These are phyloP conservation scores for Polyergus mexicanus DNA, from an alignment of 1,140 invertebrate genomes.

Conservation along the genomic window DNA sequence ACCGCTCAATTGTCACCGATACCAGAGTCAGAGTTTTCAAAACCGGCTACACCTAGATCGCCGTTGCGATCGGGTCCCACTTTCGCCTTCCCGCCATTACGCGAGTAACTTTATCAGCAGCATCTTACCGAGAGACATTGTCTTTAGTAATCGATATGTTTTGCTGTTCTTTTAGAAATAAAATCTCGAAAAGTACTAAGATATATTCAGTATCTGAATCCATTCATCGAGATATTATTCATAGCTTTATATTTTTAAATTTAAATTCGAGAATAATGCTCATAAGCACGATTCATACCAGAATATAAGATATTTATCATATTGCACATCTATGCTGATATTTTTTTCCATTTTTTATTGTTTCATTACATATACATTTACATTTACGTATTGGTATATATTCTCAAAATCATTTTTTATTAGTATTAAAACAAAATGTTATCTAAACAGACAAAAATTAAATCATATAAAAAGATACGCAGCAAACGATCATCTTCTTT, in stretches of 20 bases:
- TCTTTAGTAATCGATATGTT: no score
- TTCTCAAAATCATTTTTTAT: no score
- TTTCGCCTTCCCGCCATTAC: slow-evolving; percentile 80
- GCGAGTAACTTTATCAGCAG: slow-evolving; percentile 51
- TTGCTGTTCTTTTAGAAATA: not conserved
- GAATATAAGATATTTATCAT: no score
- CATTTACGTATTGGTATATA: no score
- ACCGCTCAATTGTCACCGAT: slow-evolving; percentile 90
- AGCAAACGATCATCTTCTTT: no score
- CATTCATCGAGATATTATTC: not conserved
- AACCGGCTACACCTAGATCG: slow-evolving; percentile 90
- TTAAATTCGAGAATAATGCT: not conserved
- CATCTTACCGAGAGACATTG: not conserved
- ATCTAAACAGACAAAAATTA: no score
- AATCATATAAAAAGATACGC: no score
- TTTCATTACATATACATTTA: no score
- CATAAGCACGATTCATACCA: no score
- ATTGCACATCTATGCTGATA: no score
- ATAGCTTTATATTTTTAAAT: not conserved
- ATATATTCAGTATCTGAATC: not conserved
- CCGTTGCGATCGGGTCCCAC: slow-evolving; percentile 83
- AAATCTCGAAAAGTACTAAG: not conserved
- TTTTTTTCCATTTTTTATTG: no score
- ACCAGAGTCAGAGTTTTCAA: slow-evolving; percentile 91
- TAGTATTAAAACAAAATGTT: no score